Evolutionary conservation across 1,140 invertebrate genomes (phyloP).

Genomic region (Babylonia areolata): DNA sequence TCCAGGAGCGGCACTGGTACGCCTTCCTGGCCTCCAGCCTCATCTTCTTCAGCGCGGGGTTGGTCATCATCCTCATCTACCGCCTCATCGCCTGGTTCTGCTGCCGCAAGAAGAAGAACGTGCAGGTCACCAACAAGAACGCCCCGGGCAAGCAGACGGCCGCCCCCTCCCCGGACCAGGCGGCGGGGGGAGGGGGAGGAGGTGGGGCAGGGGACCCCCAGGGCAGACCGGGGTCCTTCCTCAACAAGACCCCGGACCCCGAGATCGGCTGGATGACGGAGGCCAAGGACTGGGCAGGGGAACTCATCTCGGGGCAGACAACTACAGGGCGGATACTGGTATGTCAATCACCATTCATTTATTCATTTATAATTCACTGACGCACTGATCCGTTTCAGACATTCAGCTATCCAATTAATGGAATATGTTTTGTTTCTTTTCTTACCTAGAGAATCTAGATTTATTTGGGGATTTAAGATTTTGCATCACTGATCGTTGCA

Average conservation of each 20-base stretch:
- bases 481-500: no score
- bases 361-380: no score
- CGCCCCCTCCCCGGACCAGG: background rate
- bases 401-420: no score
- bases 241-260: constrained; percentile 66
- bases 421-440: no score
- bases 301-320: constrained; percentile 99
- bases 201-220: no score
- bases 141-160: constrained; percentile 32
- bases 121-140: constrained; percentile 6
- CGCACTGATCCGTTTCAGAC: no score
- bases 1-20: constrained; percentile 65
- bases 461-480: no score
- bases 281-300: constrained; percentile 99
- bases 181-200: background rate
- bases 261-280: constrained; percentile 85
- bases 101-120: constrained; percentile 86
- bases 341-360: no score
- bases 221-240: constrained; percentile 9
- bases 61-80: constrained; percentile 87
- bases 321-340: constrained; percentile 99
- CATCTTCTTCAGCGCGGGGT: constrained; percentile 94
- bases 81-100: constrained; percentile 92
- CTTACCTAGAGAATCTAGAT: no score
- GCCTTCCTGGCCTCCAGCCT: constrained; percentile 95